phyloP scores from a whole-genome alignment of 1,140 invertebrate species.

The Rhopalosiphum maidis region DNA sequence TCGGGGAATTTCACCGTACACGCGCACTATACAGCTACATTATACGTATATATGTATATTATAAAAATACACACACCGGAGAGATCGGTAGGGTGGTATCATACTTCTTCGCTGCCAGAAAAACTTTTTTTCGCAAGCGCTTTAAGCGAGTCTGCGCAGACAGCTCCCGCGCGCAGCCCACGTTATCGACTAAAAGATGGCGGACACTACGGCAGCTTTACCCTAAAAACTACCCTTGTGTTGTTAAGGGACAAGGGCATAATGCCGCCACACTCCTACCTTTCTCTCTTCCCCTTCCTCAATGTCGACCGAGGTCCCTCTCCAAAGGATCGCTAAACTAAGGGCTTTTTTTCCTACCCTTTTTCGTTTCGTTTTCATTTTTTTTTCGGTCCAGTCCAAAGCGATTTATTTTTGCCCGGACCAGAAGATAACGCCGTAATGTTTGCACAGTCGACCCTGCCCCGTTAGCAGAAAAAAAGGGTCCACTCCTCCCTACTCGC shows the following conservation, averaged over 20 bases:
- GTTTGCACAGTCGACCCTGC: slow-evolving; percentile 51
- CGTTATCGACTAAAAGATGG: slow-evolving; percentile 57
- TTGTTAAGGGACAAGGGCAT: slow-evolving; percentile 44
- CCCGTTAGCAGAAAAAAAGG: slow-evolving; percentile 51
- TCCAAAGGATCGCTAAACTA: slow-evolving; percentile 51
- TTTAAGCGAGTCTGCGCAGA: slow-evolving; percentile 23
- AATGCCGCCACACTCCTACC: neutral
- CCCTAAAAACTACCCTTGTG: slow-evolving; percentile 54
- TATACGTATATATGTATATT: neutral
- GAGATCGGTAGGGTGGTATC: neutral
- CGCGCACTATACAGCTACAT: neutral
- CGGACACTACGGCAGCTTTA: slow-evolving; percentile 43
- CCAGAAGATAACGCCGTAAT: slow-evolving; percentile 58
- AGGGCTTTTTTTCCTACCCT: slow-evolving; percentile 51
- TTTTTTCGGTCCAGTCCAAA: slow-evolving; percentile 51
- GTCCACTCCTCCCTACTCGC: slow-evolving; percentile 41
- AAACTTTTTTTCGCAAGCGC: slow-evolving; percentile 30
- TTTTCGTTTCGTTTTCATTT: slow-evolving; percentile 32
- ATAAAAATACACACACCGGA: neutral
- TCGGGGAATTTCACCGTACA: neutral
- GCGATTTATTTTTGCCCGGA: slow-evolving; percentile 57
- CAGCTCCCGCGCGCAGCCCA: neutral
- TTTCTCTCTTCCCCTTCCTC: neutral
- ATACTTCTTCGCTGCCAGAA: slow-evolving; percentile 27
- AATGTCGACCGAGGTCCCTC: slow-evolving; percentile 21